These are phyloP conservation scores for Onychomys leucogaster DNA, from an alignment of 2,797 vertebrate species.

Conservation along the genomic window DNA sequence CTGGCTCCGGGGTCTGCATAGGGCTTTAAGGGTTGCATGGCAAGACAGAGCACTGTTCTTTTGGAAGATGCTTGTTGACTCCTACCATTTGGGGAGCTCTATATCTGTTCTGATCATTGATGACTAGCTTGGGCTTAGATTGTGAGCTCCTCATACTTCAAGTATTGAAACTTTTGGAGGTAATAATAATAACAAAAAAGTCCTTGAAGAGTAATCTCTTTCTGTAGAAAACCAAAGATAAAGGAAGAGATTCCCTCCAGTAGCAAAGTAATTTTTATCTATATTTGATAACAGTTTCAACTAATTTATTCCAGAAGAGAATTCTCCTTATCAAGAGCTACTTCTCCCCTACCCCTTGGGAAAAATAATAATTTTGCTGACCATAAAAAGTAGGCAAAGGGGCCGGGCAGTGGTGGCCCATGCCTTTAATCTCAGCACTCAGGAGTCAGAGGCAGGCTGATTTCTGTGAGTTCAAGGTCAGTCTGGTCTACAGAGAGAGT, in stretches of 20 bases:
- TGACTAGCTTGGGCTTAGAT: background rate
- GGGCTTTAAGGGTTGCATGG: background rate
- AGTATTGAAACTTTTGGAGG: background rate
- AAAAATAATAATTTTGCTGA: slow-evolving; percentile 19
- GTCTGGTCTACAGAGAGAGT: too few relatives aligned
- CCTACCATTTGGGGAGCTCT: background rate
- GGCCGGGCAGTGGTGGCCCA: too few relatives aligned
- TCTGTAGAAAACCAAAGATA: slow-evolving; percentile 34
- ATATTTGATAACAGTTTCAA: background rate
- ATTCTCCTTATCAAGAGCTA: slow-evolving; percentile 26
- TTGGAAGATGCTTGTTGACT: background rate
- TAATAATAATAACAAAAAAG: background rate
- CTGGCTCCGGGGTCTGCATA: background rate
- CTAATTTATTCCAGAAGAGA: background rate
- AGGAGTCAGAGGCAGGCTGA: too few relatives aligned
- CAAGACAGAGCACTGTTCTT: background rate
- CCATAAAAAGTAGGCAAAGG: slow-evolving; percentile 24
- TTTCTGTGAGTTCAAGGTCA: too few relatives aligned
- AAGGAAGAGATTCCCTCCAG: background rate
- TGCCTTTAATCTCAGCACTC: too few relatives aligned
- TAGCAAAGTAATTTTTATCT: background rate
- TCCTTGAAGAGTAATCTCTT: background rate
- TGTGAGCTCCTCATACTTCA: background rate
- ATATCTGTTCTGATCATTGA: background rate
- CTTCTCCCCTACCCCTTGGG: background rate